Evolutionary conservation across 1,140 invertebrate genomes (phyloP), one percentile per base, ranked within the genome.

Genomic region (Galendromus occidentalis): DNA sequence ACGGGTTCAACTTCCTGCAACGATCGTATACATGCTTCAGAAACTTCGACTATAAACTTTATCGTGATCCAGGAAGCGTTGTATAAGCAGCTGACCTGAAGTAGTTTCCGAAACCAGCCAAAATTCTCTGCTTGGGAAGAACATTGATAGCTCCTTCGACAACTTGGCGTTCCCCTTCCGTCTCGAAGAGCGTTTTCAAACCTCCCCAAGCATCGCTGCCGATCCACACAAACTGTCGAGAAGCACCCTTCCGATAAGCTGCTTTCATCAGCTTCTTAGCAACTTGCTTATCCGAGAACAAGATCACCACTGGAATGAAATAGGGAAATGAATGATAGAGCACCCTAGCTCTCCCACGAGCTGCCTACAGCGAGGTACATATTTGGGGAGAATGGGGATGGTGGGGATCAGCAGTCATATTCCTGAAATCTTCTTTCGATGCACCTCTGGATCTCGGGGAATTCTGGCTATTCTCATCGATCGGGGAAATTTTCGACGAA

Each of bases 131-230:
- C 1, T 81, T 59, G 0, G 81, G 81, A 39, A 80, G 80, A 12
- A 82, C 77, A 0, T 79, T 77, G 0, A 82, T 75, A 1, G 80
- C 78, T 1, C 80, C 80, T 68, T 81, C 79, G 2, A 80, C 69
- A 0, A 77, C 72, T 14, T 12, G 25, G 25, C 22, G 25, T 7
- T 70, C 67, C n/a, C 73, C 73, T 18, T 75, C 71, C 0, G 70
- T 66, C 28, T 70, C 69, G 7, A 72, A 75, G 69, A 74, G 74
- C 67, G 63, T 72, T 63, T 67, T 72, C 14, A 76, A 66, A 20
- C 72, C 74, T 20, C 77, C 76, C 80, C 80, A 82, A 0, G 77
- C 79, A 65, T 82, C 80, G 45, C 77, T 79, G 6, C 79, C 79
- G 33, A 82, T 76, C 79, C 79, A 80, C 7, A 80, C 76, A 68